Evolutionary conservation across 2,888 invertebrate species (phyloP), one percentile per base, ranked within the genome.

Genomic region (Agrochola lychnidis): DNA sequence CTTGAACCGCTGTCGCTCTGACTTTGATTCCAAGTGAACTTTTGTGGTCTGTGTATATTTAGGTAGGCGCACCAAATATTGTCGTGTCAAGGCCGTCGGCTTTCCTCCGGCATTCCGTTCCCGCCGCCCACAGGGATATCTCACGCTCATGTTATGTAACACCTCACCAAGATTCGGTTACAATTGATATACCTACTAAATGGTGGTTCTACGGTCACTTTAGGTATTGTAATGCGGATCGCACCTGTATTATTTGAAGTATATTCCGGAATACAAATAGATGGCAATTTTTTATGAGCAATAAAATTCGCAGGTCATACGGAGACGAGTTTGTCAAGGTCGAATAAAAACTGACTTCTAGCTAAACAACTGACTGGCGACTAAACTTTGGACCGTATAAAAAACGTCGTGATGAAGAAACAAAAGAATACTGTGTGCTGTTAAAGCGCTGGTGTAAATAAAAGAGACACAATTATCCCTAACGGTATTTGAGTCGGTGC

Each of bases 1-100:
- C 56, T 89, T 87, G 83, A 56, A 79, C 81, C 79, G 87, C 92
- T 91, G 91, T 73, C 59, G 63, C 81, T 87, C 83, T 76, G 42
- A 61, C 68, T 79, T 76, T 73, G 53, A 79, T 80, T 73, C 64
- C 51, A 36, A 66, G 57, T 63, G 71, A 77, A 81, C 82, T 85
- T 89, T 85, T 84, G 86, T 89, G 84, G 84, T 89, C 92, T 93
- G 91, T 91, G 93, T 88, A 85, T 89, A 89, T 91, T 93, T 91
- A 92, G 93, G 91, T 92, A 93, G 91, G 91, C 93, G 93, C 92
- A 95, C 94, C 94, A 94, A 95, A 95, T 95, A 93, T 94, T 94
- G 95, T 95, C 91, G 93, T 96, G 96, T 96, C 96, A 96, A 96
- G 96, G 96, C 93, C 96, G 93, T 86, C 96, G 89, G 94, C 96